Evolutionary conservation across 2,797 vertebrate species (phyloP), one percentile per base, ranked within the genome.

Genomic region (Acrocephalus scirpaceus): DNA sequence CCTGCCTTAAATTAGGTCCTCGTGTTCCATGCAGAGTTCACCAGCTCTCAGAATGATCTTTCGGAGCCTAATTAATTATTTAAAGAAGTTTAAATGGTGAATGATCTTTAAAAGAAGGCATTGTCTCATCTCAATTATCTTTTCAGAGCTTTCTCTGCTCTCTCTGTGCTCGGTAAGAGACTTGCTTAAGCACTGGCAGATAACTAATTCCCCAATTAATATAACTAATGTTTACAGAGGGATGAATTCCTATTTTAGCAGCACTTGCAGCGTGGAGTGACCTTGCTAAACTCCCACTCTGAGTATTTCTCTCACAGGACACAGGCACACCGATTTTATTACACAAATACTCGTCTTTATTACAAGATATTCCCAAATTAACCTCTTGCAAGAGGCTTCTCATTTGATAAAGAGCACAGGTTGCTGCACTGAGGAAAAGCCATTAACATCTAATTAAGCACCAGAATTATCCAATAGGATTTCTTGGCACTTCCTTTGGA

Each of bases 161-260:
- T 84, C 62, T 36, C 66, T 27, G 71, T 64, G 16, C 38, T 85
- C 22, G 8, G 48, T 32, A 8, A 50, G 81, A 67, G 91, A 85
- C 84, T 79, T 77, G 60, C 77, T 73, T n/a, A 51, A 90, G 66
- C 47, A 7, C 44, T 73, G 62, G 42, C 60, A 85, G 77, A 70
- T 73, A 96, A 86, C 77, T 84, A 82, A 95, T 91, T 95, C 86
- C 89, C 77, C 80, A 92, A 94, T 93, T 93, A 95, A 96, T 94
- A 73, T 56, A 93, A 93, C 74, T 79, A 22, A 85, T 60, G 75
- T 82, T 92, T 96, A 62, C 77, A 51, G 38, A 20, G n/a, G 77
- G 75, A 62, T 60, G 56, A n/a, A 77, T 92, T 81, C 72, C 66
- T 51, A 27, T 87, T 94, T 95, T 60, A 85, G 77, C 62, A 78